Evolutionary conservation across 2,888 invertebrate species (phyloP), one percentile per base, ranked within the genome.

Genomic region (Fragum fragum): DNA sequence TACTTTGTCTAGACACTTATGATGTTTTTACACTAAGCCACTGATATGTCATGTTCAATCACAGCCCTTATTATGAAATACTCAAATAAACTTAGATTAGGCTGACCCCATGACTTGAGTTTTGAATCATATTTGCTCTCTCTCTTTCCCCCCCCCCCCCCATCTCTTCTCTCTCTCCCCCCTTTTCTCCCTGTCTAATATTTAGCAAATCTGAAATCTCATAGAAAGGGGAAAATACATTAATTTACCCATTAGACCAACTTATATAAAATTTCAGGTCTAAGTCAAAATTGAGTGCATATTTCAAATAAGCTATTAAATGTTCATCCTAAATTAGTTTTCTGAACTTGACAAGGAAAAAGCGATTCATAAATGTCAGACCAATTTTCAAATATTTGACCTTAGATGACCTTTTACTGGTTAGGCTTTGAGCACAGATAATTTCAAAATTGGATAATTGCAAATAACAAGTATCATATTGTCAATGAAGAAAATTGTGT

Each of bases 371-470:
- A 63, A 63, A 63, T 63, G 63, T 63, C 63, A 63, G 36, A 36
- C 63, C 63, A 63, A 63, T 63, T 63, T 63, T 63, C 63, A 63
- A 28, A 28, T 36, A 63, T 63, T 63, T 63, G 63, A 63, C 63
- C 63, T 63, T 63, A 63, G 32, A 14, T 63, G 63, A 63, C 63
- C 63, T 63, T 63, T 63, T n/a, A 36, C 16, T 36, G 63, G 21
- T 32, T 36, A 7, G 32, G 29, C 6, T 26, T 63, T 63, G 32
- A 63, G 63, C 28, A 63, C 63, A 63, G 63, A 63, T 63, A 63
- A 63, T 63, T 63, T 36, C 21, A 63, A 63, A 63, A 63, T 63
- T 63, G 63, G 63, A 63, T 63, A 63, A 63, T 63, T 63, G 63
- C 36, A 63, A 32, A 63, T 63, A 32, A 63, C 63, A n/a, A 36